Evolutionary conservation across 2,113 vertebrate genomes (phyloP), one percentile per base, ranked within the genome.

Genomic region (Ctenodactylus gundi): DNA sequence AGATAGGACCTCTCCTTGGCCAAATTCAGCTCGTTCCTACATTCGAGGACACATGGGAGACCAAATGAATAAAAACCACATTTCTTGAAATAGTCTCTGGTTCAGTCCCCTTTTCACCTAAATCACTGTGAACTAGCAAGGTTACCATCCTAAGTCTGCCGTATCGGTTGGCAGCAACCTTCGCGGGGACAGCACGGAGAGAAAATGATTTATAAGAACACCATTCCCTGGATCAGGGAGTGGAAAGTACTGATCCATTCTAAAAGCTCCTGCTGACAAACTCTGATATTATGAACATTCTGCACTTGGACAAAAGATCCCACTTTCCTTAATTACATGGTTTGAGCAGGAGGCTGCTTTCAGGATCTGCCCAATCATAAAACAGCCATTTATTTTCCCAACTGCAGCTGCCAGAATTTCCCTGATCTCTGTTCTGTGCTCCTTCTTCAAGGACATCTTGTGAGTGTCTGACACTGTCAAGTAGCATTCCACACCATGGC

Each of bases 251-350:
- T 88, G 96, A 97, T 95, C 92, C 17, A 0, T 95, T 95, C 91
- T 95, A 93, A 94, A 93, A 95, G 95, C 94, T 96, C 90, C 85
- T 78, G 96, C 96, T 95, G 94, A 97, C 94, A 97, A 96, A 97
- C 87, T 97, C 96, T 75, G 97, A 97, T 96, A 97, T 96, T 97
- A 95, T 96, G 97, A 97, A 95, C 96, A 94, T 96, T 96, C 91
- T 95, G 96, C 96, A 90, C 94, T 97, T 93, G 95, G 96, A 96
- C 95, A 96, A 97, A 96, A 95, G 96, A 96, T 95, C 92, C 95
- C 94, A 97, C 96, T 97, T 96, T 96, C 93, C 96, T 97, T 97
- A 97, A 97, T 97, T 97, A 97, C 96, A 97, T 96, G 95, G 95
- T 96, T 87, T 96, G 95, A 93, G 96, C 96, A 97, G 96, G 96